Evolutionary conservation across 2,888 invertebrate species (phyloP).

Genomic region (Theretra japonica): DNA sequence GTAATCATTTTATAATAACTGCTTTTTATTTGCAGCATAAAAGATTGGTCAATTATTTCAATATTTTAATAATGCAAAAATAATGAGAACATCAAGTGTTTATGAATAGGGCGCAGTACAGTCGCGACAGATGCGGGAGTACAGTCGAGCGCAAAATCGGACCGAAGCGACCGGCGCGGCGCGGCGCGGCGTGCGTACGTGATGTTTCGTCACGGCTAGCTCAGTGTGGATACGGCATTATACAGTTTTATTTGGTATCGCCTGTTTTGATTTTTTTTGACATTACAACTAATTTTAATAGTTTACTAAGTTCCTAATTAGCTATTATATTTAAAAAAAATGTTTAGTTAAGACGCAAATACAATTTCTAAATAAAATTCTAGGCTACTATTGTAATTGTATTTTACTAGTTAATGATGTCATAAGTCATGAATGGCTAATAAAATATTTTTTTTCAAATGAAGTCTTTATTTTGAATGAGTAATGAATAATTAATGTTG

Average conservation of each 20-base stretch:
- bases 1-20: too few species aligned
- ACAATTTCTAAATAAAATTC: too few species aligned
- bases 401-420: too few species aligned
- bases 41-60: neutral
- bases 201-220: neutral
- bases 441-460: neutral
- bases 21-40: neutral
- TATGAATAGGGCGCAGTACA: slow-evolving; percentile 41
- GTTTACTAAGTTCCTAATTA: too few species aligned
- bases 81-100: slow-evolving; percentile 40
- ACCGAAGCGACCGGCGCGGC: slow-evolving; percentile 36
- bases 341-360: too few species aligned
- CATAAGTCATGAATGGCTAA: neutral
- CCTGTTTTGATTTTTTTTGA: neutral
- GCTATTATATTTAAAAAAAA: too few species aligned
- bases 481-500: slow-evolving; percentile 35
- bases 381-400: too few species aligned
- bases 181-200: slow-evolving; percentile 37
- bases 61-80: slow-evolving; percentile 37
- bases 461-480: neutral
- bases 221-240: slow-evolving; percentile 49
- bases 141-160: slow-evolving; percentile 72
- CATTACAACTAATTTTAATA: too few species aligned
- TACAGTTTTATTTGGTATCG: neutral
- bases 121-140: slow-evolving; percentile 67